Percentiles rank a stretch among this genome's conserved stretches.
These are phyloP conservation scores for Narcine bancroftii DNA, from an alignment of 2,113 vertebrate genomes.

Conservation along the genomic window DNA sequence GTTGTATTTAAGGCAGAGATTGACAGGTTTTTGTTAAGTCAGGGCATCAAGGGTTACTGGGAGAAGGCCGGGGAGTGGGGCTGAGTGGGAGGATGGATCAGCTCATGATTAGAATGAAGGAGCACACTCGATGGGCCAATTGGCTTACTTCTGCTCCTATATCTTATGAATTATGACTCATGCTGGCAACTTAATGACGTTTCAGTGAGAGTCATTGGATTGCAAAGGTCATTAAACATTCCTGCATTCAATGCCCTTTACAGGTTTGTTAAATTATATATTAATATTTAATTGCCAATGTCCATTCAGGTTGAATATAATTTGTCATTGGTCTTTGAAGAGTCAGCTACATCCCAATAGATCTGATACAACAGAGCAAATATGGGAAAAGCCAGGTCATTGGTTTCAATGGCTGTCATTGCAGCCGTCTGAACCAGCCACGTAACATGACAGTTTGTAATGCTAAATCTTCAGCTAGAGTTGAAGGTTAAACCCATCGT, in stretches of 20 bases:
- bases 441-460: background rate
- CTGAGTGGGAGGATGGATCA: too few relatives aligned
- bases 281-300: background rate
- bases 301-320: background rate
- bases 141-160: too few relatives aligned
- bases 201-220: background rate
- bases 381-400: too few relatives aligned
- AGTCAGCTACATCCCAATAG: background rate
- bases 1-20: too few relatives aligned
- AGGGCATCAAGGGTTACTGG: too few relatives aligned
- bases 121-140: too few relatives aligned
- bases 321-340: background rate
- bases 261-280: too few relatives aligned
- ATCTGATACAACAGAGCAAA: background rate
- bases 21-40: too few relatives aligned
- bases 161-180: background rate
- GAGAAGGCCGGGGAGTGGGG: too few relatives aligned
- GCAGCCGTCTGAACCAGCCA: background rate
- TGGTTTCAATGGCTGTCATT: background rate
- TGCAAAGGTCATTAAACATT: background rate
- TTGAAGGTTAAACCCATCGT: background rate
- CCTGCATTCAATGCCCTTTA: background rate
- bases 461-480: background rate
- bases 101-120: too few relatives aligned
- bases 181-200: background rate